These are phyloP conservation scores for Scomber japonicus DNA, from an alignment of 2,113 vertebrate species.

Conservation along the genomic window DNA sequence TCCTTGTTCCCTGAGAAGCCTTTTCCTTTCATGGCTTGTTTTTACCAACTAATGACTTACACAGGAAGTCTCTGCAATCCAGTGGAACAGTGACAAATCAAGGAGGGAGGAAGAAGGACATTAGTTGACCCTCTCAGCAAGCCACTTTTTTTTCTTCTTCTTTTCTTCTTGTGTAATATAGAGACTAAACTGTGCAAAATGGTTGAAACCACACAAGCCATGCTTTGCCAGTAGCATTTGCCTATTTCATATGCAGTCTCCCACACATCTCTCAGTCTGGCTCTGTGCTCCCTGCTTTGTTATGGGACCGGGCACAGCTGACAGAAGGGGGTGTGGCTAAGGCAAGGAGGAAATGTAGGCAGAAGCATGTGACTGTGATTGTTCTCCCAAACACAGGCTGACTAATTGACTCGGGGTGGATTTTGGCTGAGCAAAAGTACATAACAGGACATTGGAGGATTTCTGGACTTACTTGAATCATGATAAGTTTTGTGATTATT, in stretches of 20 bases:
- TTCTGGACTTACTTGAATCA: conserved; percentile 38
- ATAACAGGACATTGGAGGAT: conserved; percentile 27
- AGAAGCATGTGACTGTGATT: conserved; percentile 60
- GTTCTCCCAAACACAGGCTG: conserved; percentile 42
- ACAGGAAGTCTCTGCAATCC: conserved; percentile 60
- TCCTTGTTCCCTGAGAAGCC: conserved; percentile 18
- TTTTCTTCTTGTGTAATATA: not conserved
- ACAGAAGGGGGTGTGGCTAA: conserved; percentile 60
- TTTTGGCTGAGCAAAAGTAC: conserved; percentile 23
- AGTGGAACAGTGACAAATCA: conserved; percentile 28
- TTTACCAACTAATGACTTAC: conserved; percentile 35
- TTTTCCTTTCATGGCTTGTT: conserved; percentile 40
- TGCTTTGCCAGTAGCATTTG: not conserved
- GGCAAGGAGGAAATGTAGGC: conserved; percentile 63
- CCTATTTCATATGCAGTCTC: conserved; percentile 2
- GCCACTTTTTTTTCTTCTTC: not conserved
- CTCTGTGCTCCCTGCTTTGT: conserved; percentile 9
- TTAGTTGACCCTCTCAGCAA: not conserved
- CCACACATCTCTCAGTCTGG: conserved; percentile 31
- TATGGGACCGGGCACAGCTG: conserved; percentile 41
- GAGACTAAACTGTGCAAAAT: conserved; percentile 7
- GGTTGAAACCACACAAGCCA: not conserved
- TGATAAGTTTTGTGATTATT: conserved; percentile 32
- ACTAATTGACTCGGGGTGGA: conserved; percentile 32
- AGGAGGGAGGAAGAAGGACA: conserved; percentile 16